A percentile compares a stretch with the other conserved stretches of the same genome.
Evolutionary conservation across 2,797 vertebrate species (phyloP).

Genomic region (Microctenopoma stevenorrisi): DNA sequence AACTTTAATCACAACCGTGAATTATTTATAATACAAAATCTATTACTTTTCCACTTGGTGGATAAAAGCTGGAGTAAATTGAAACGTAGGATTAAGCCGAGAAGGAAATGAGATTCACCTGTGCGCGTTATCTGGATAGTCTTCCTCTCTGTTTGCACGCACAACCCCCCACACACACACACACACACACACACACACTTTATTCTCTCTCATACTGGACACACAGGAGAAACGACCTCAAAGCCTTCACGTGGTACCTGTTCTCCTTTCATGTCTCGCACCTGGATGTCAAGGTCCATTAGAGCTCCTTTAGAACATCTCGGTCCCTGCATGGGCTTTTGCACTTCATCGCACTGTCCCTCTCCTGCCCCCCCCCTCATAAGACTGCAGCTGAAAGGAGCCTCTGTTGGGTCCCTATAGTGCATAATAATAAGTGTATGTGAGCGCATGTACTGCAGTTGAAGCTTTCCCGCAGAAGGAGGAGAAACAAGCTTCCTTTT

Average conservation of each 20-base stretch:
- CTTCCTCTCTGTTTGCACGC: background rate
- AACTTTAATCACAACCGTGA: conserved; percentile 69
- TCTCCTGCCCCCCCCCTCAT: conserved; percentile 14
- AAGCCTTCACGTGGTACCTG: conserved; percentile 10
- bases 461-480: background rate
- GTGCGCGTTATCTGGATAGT: conserved; percentile 12
- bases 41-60: conserved; percentile 50
- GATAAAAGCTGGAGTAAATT: conserved; percentile 55
- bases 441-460: conserved; percentile 1
- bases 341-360: conserved; percentile 43
- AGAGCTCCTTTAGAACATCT: conserved; percentile 49
- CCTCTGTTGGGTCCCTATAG: conserved; percentile 27
- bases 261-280: conserved; percentile 58
- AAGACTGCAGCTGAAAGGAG: conserved; percentile 49
- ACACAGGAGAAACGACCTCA: conserved; percentile 17
- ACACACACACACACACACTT: background rate
- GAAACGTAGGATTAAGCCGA: conserved; percentile 62
- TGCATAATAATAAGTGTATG: background rate
- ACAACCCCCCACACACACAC: background rate
- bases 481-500: background rate
- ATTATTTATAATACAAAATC: conserved; percentile 70
- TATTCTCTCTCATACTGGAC: conserved; percentile 1
- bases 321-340: conserved; percentile 22
- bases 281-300: conserved; percentile 62
- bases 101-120: conserved; percentile 72